Percentiles rank a stretch among this genome's conserved stretches.
Evolutionary conservation across 92 coral and sea anemone species (phyloP).

Genomic region (Parazoanthus darwini): DNA sequence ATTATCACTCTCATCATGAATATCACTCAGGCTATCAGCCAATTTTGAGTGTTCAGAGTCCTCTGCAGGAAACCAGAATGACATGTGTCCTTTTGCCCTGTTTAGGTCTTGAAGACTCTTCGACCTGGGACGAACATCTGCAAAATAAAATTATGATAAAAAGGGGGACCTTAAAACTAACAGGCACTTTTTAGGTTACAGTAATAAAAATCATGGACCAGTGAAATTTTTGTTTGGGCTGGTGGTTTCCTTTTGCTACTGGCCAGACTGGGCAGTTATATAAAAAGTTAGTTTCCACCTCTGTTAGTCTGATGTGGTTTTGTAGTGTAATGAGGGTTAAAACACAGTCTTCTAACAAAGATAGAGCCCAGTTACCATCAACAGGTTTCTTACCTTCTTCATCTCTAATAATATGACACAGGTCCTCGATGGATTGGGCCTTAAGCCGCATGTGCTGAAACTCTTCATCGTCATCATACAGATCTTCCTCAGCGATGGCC

Average conservation of each 20-base stretch:
- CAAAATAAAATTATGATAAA: background rate
- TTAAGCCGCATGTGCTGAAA: conserved; percentile 79
- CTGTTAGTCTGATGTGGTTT: background rate
- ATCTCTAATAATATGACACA: conserved; percentile 77
- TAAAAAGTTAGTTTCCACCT: no score
- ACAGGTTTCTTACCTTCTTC: conserved; percentile 58
- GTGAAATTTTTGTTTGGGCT: no score
- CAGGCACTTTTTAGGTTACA: no score
- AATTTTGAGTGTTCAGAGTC: background rate
- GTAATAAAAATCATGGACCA: no score
- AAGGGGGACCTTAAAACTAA: no score
- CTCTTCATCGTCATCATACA: conserved; percentile 76
- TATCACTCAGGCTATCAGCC: conserved; percentile 8
- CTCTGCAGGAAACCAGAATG: conserved; percentile 7
- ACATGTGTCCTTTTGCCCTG: conserved; percentile 17
- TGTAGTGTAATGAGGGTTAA: background rate
- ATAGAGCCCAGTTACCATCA: background rate
- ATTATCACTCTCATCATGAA: conserved; percentile 15
- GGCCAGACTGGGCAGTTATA: no score
- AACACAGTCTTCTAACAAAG: background rate
- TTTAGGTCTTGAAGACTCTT: conserved; percentile 40
- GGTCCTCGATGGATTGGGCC: conserved; percentile 91
- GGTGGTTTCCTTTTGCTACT: no score
- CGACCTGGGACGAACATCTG: conserved; percentile 34
- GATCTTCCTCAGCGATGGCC: conserved; percentile 89